These are phyloP conservation scores for Zosterops hypoxanthus DNA, from an alignment of 2,113 vertebrate species.

Conservation along the genomic window DNA sequence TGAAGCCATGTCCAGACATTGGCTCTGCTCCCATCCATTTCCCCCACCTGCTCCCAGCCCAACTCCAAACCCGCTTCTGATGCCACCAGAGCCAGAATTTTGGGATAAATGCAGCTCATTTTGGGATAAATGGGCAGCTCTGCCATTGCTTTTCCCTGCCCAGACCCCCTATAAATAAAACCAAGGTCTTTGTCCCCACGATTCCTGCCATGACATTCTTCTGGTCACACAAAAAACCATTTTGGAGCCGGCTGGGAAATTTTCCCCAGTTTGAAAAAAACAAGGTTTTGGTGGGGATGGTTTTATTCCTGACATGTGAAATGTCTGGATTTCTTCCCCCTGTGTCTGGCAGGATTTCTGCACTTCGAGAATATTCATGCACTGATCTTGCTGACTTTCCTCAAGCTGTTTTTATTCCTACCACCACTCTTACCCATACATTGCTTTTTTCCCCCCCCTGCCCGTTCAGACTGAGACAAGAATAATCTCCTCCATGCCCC, in stretches of 20 bases:
- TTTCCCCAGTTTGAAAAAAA: not conserved
- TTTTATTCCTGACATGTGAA: not conserved
- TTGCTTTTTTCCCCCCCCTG: fast-evolving
- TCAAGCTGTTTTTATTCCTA: conserved; percentile 8
- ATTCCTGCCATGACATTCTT: not conserved
- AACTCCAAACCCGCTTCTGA: fast-evolving
- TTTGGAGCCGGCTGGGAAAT: not conserved
- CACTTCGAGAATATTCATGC: not conserved
- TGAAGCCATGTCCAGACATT: not conserved
- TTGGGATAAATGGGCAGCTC: not conserved
- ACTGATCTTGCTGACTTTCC: not conserved
- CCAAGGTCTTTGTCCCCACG: not conserved
- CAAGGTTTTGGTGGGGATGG: not conserved
- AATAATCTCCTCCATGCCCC: not conserved
- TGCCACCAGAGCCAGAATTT: not conserved
- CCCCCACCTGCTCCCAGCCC: not conserved
- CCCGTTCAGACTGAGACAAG: not conserved
- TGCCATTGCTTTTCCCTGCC: not conserved
- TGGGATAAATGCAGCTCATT: not conserved
- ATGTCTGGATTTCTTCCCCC: not conserved
- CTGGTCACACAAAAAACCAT: not conserved
- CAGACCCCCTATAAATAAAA: not conserved
- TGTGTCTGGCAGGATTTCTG: not conserved
- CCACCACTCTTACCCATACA: not conserved
- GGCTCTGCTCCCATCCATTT: fast-evolving